Evolutionary conservation across 2,888 invertebrate species (phyloP).

Genomic region (Campopleginae sp.): DNA sequence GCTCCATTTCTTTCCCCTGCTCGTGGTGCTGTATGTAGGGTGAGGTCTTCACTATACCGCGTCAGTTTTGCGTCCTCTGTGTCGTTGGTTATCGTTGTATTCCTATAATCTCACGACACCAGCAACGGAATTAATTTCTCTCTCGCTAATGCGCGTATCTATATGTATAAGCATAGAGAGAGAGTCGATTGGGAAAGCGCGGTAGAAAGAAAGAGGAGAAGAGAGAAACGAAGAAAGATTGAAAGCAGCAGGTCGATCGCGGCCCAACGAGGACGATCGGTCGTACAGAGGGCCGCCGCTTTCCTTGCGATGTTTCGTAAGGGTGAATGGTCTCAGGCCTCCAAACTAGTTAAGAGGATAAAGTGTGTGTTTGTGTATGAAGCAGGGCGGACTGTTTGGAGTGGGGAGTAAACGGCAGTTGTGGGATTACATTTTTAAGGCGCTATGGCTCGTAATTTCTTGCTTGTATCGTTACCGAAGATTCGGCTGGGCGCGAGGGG

Average conservation of each 20-base stretch:
- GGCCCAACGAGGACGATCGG: slow-evolving; percentile 68
- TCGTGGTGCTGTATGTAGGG: not conserved
- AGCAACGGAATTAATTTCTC: slow-evolving; percentile 80
- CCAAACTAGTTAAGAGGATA: slow-evolving; percentile 81
- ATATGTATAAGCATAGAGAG: slow-evolving; percentile 35
- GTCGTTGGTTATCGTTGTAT: slow-evolving; percentile 56
- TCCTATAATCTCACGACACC: slow-evolving; percentile 73
- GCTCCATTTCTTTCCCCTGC: slow-evolving; percentile 36
- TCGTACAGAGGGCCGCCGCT: slow-evolving; percentile 67
- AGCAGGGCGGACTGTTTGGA: slow-evolving; percentile 25
- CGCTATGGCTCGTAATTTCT: slow-evolving; percentile 74
- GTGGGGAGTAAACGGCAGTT: slow-evolving; percentile 58
- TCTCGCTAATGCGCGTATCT: slow-evolving; percentile 74
- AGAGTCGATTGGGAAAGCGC: slow-evolving; percentile 71
- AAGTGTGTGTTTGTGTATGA: slow-evolving; percentile 61
- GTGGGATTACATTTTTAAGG: slow-evolving; percentile 75
- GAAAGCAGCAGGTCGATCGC: slow-evolving; percentile 61
- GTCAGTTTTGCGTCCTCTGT: not conserved
- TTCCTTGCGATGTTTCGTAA: slow-evolving; percentile 63
- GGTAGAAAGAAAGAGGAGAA: slow-evolving; percentile 21
- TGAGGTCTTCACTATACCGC: not conserved
- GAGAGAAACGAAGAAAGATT: slow-evolving; percentile 39
- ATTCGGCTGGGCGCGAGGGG: slow-evolving; percentile 16
- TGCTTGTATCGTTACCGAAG: slow-evolving; percentile 66
- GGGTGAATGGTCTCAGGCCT: slow-evolving; percentile 54